Percentiles rank a stretch among this genome's conserved stretches.
These are phyloP conservation scores for Cyanoramphus novaezelandiae DNA, from an alignment of 2,113 vertebrate species.

Conservation along the genomic window DNA sequence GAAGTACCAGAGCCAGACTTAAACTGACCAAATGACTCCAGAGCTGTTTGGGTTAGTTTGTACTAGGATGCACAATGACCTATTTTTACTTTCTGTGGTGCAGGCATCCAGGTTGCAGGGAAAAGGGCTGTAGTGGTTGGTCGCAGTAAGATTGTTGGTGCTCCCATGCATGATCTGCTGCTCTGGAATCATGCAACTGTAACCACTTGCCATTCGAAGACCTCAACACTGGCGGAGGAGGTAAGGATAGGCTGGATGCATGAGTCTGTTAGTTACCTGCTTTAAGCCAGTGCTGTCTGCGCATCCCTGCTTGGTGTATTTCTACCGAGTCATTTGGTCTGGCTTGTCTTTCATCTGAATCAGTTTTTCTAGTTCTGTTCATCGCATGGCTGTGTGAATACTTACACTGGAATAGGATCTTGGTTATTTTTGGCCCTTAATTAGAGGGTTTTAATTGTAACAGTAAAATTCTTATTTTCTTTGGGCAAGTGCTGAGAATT, in stretches of 20 bases:
- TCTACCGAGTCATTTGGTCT: background rate
- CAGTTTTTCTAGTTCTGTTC: background rate
- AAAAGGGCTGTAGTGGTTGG: conserved; percentile 92
- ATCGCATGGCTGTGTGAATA: background rate
- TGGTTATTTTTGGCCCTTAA: background rate
- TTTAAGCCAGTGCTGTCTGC: background rate
- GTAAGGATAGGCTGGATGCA: conserved; percentile 63
- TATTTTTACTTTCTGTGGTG: background rate
- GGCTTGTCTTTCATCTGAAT: background rate
- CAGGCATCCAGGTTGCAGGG: conserved; percentile 89
- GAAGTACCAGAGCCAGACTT: background rate
- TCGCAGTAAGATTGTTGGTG: conserved; percentile 96
- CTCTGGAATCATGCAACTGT: conserved; percentile 95
- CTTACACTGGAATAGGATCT: background rate
- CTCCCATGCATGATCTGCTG: conserved; percentile 96
- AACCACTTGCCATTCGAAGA: conserved; percentile 96
- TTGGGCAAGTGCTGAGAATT: background rate
- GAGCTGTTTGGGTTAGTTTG: fast-evolving
- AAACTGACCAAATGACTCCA: background rate
- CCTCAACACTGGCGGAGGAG: conserved; percentile 84
- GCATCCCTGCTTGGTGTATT: background rate
- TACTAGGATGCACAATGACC: background rate
- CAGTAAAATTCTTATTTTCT: background rate
- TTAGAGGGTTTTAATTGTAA: background rate
- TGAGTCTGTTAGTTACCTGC: background rate